phyloP scores from a whole-genome alignment of 1,140 invertebrate species.

The Lepidurus couesii region DNA sequence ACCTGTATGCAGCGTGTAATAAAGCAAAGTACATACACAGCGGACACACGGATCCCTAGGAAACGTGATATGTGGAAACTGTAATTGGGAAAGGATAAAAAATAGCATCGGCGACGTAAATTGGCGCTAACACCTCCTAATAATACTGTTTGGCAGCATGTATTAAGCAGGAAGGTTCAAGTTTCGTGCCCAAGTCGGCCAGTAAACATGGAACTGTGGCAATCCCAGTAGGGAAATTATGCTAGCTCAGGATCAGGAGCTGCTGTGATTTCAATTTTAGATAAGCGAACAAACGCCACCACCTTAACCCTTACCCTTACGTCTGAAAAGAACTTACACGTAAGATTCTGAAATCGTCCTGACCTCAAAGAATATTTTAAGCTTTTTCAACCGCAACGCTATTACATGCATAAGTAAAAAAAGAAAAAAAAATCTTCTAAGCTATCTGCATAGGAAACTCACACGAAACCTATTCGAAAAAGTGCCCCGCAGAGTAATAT shows the following conservation, averaged over 20 bases:
- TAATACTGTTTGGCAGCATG: background rate
- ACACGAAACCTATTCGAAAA: too few relatives aligned
- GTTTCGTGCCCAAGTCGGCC: background rate
- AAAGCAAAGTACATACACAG: background rate
- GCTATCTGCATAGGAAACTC: too few relatives aligned
- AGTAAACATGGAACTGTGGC: background rate
- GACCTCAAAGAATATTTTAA: too few relatives aligned
- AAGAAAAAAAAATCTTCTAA: too few relatives aligned
- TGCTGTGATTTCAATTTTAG: background rate
- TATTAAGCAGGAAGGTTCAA: background rate
- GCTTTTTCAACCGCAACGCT: too few relatives aligned
- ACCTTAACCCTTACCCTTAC: background rate
- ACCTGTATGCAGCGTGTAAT: background rate
- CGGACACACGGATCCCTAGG: background rate
- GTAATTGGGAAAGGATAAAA: background rate
- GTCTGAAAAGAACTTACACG: background rate
- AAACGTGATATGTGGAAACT: background rate
- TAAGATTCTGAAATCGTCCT: too few relatives aligned
- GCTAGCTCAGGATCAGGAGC: background rate
- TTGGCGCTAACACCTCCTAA: background rate
- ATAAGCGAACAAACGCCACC: background rate
- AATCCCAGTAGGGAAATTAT: background rate
- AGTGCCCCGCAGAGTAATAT: background rate
- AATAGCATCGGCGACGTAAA: background rate
- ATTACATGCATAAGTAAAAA: too few relatives aligned